Conservation (phyloP, 2,888 invertebrate species). For the Agonopterix subpropinquella region DNA sequence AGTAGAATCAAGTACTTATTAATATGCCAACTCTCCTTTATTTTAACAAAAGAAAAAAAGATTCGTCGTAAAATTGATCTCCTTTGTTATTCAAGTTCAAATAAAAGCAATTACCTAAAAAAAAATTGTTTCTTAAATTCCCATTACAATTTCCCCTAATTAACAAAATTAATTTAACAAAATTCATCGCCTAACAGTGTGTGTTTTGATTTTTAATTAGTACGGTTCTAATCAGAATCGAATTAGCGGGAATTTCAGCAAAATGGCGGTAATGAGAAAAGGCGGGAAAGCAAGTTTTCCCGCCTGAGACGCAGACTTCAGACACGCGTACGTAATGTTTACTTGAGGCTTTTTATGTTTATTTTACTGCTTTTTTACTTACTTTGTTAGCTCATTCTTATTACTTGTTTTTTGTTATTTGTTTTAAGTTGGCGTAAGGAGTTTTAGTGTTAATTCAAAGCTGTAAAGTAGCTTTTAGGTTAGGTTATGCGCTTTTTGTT, state of each 20-base stretch:
- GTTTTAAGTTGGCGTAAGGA: not conserved
- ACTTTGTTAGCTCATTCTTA: slow-evolving; percentile 4
- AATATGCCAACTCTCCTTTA: not conserved
- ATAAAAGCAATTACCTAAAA: not conserved
- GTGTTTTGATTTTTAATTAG: not conserved
- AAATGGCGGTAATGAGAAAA: slow-evolving; percentile 47
- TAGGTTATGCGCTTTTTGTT: no score
- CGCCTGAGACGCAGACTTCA: slow-evolving; percentile 51
- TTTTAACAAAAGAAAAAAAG: not conserved
- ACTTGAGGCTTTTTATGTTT: slow-evolving; percentile 37
- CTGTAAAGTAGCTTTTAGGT: no score
- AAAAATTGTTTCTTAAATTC: not conserved
- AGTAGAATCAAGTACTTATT: no score
- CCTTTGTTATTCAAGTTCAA: not conserved
- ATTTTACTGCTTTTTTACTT: slow-evolving; percentile 9
- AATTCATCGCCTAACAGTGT: no score
- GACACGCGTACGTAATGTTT: slow-evolving; percentile 64
- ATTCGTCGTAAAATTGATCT: not conserved
- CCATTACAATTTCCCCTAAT: not conserved
- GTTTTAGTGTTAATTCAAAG: no score
- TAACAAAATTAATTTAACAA: not conserved
- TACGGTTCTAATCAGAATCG: slow-evolving; percentile 46
- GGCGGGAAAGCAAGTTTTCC: slow-evolving; percentile 71
- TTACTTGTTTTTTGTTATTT: slow-evolving; percentile 1
- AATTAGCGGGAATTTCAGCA: slow-evolving; percentile 38